phyloP scores from a whole-genome alignment of 2,888 invertebrate species.

The Hemithea aestivaria region DNA sequence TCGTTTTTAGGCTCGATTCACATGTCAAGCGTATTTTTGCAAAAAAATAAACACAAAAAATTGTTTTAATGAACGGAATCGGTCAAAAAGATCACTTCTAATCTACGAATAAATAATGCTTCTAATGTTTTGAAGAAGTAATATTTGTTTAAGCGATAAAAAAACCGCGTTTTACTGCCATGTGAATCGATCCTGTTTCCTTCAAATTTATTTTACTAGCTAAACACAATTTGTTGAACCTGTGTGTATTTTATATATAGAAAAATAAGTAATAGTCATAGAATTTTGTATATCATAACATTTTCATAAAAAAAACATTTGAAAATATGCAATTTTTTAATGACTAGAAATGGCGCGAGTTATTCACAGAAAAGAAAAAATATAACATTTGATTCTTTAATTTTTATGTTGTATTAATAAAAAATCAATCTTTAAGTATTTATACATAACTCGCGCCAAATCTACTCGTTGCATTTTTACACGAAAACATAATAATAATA shows the following conservation, averaged over 20 bases:
- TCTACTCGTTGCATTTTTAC: slow-evolving; percentile 9
- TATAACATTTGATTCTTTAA: no score
- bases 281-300: slow-evolving; percentile 67
- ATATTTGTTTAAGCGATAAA: no score
- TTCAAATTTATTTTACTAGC: slow-evolving; percentile 34
- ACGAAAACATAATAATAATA: slow-evolving; percentile 14
- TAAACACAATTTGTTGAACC: slow-evolving; percentile 65
- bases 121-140: no score
- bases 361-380: neutral
- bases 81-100: no score
- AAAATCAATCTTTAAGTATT: neutral
- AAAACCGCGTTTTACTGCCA: no score
- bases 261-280: slow-evolving; percentile 57
- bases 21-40: no score
- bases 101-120: no score
- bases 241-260: slow-evolving; percentile 69
- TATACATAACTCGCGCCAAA: neutral
- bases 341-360: slow-evolving; percentile 6
- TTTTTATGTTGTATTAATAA: no score
- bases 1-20: no score
- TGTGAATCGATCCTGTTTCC: slow-evolving; percentile 9
- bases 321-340: slow-evolving; percentile 5
- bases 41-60: no score
- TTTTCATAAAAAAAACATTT: slow-evolving; percentile 35
- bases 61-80: no score